Base-by-base conservation (phyloP, 1,140 invertebrate genomes). In the Rhynchophorus ferrugineus region DNA sequence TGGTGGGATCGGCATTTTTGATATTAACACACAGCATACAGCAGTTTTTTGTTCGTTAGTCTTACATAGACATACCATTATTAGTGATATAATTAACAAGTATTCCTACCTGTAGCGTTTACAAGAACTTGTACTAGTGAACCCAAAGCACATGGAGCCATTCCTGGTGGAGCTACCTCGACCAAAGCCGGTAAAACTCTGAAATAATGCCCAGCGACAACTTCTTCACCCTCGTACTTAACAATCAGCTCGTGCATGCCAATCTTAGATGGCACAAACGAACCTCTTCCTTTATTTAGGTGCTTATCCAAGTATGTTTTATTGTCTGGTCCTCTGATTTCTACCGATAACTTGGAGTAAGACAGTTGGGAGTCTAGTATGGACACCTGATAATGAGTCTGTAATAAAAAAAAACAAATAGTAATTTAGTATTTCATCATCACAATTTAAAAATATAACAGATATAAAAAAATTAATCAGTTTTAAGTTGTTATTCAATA, bases 41-140 rank as follows among this genome's bases (percentile, higher is more conserved):
- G n/a, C n/a, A n/a, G n/a, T n/a, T n/a, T n/a, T n/a, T n/a, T n/a
- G n/a, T n/a, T n/a, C n/a, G n/a, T n/a, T n/a, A n/a, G n/a, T n/a
- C n/a, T n/a, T n/a, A n/a, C n/a, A n/a, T n/a, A n/a, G n/a, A n/a
- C n/a, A n/a, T n/a, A n/a, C n/a, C n/a, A n/a, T n/a, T n/a, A n/a
- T n/a, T n/a, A n/a, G n/a, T n/a, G n/a, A n/a, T n/a, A n/a, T n/a
- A n/a, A n/a, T n/a, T n/a, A n/a, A n/a, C n/a, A n/a, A n/a, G n/a
- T n/a, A n/a, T 17, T 19, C 9, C 43, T 69, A 82, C 80, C 84
- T 62, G 84, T 87, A 58, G 84, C 83, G 78, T 87, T 90, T 69
- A 97, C 93, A 73, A 95, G 79, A 57, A 98, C 89, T 80, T 97
- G 93, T 3, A 96, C 93, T 44, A 94, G 84, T 48, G 89, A 91